Conservation (phyloP, 2,797 vertebrate species). For the Sebastolobus altivelis region DNA sequence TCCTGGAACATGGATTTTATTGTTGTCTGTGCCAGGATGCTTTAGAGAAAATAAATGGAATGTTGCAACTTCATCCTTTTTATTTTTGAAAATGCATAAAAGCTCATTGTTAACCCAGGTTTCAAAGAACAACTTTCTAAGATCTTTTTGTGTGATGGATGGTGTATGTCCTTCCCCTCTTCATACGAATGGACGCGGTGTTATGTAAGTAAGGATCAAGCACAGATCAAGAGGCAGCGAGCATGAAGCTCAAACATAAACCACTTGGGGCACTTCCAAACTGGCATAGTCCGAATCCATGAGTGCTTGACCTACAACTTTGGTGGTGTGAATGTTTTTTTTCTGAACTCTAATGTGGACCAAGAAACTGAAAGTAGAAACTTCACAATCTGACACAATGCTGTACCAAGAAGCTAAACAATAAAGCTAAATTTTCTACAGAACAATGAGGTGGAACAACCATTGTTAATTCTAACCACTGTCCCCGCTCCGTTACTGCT, state of each 20-base stretch:
- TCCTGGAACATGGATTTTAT: constrained; percentile 17
- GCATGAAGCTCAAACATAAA: constrained; percentile 3
- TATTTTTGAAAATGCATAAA: background rate
- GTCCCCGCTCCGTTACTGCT: background rate
- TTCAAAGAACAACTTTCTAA: background rate
- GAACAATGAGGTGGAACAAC: background rate
- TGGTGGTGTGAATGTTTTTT: background rate
- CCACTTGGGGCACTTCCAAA: background rate
- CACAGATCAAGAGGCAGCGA: constrained; percentile 2
- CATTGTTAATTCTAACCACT: background rate
- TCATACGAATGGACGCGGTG: background rate
- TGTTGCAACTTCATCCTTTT: background rate
- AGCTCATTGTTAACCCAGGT: background rate
- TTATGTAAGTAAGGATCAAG: background rate
- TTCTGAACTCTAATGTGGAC: background rate
- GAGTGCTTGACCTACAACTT: background rate
- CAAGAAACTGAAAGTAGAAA: background rate
- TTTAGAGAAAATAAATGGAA: constrained; percentile 21
- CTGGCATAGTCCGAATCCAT: background rate
- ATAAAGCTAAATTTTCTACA: background rate
- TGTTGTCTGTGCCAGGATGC: constrained; percentile 16
- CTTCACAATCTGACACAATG: background rate
- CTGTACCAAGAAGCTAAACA: background rate
- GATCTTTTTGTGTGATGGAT: background rate
- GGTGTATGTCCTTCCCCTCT: background rate